Base-by-base conservation (phyloP, 2,888 invertebrate species). In the Erebia aethiops region DNA sequence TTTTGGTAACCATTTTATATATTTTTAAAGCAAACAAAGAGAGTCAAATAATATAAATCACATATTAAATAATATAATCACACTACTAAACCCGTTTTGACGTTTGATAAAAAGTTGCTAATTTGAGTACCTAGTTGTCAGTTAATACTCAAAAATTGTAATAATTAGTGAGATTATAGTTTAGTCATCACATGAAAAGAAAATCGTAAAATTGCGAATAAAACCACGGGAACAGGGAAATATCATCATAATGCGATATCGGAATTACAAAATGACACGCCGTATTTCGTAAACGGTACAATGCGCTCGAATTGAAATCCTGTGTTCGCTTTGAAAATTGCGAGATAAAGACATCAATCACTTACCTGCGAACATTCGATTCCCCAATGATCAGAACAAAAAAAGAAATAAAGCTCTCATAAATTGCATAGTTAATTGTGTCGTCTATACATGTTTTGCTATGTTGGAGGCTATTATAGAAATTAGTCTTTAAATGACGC, bases 301-400 rank as follows among this genome's bases (percentile, higher is more conserved):
- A 82, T 81, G 79, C 77, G 76, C 78, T 76, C 80, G 81, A 82
- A 83, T 84, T 79, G 77, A 81, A 87, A 83, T 81, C 82, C 83
- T 82, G 80, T 79, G 77, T 79, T 77, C 79, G 80, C 80, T 84
- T 84, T 84, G 81, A 81, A 83, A 85, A 82, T 82, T 81, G 82
- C 82, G 81, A 83, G 80, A 83, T 83, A 82, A 84, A 85, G 81
- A 82, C 85, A 87, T 87, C 87, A 87, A 88, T 88, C 87, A 87
- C 82, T 84, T 84, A 84, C 84, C 84, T 85, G 83, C 81, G 78
- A 84, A 83, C 84, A 84, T 85, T 84, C 82, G 81, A 84, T 81
- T 86, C 86, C 80, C 85, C 64, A 78, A 81, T 80, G 84, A 82
- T 79, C 81, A 81, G 81, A 81, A 79, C 75, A 79, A 77, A 72